Base-by-base conservation (phyloP, 2,888 invertebrate genomes). In the Laothoe populi region DNA sequence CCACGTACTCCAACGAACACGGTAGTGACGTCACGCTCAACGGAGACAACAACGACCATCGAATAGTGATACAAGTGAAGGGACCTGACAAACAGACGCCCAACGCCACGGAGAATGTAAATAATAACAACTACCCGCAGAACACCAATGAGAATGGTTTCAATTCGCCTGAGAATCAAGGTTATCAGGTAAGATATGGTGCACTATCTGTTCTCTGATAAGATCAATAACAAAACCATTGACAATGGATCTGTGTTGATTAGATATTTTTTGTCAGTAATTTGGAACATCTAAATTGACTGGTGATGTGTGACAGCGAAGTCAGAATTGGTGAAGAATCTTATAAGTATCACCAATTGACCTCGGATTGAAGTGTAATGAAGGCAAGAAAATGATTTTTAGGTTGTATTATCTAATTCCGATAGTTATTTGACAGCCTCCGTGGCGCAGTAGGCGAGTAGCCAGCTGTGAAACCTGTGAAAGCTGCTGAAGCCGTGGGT, bases 31-130 rank as follows among this genome's bases (percentile, higher is more conserved):
- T 88, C 69, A 92, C 92, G 13, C 78, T 93, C 93, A 92, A 92
- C 76, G 92, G 92, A 2, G 92, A 92, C 73, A 84, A 74, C 68
- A 88, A 86, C 67, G 92, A 92, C 62, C 91, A 97, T 86, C 95
- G 96, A 86, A 96, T 97, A 93, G 96, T 97, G 75, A 97, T 97
- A 93, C 97, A 97, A 92, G 91, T 91, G 67, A 90, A 90, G 69
- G 92, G 91, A 35, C 84, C 88, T 65, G 86, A 92, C 77, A 86
- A 91, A 78, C 82, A 82, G 65, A 88, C 84, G 68, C 82, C 82
- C 10, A 88, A 87, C 66, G 67, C 77, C 8, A 87, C 82, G 64
- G 87, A 87, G 66, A 86, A 75, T 84, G 84, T 87, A 78, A 88
- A 88, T 75, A 87, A 86, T 76, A 84, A 87, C 81, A 83, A 92